These are phyloP conservation scores for Mobula birostris DNA, from an alignment of 2,113 vertebrate species.

Conservation along the genomic window DNA sequence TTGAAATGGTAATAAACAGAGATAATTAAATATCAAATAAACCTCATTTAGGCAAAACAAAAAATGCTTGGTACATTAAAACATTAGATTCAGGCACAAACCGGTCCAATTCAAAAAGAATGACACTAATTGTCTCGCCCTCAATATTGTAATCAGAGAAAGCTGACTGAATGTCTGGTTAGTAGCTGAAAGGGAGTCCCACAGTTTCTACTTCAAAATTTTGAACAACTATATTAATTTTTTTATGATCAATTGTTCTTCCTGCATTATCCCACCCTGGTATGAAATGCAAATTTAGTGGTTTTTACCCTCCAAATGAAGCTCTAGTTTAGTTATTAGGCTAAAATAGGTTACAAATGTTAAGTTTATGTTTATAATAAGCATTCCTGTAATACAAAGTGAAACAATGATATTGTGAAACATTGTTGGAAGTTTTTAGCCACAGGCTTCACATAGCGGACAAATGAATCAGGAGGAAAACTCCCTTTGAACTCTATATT, in stretches of 20 bases:
- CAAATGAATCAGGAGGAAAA: background rate
- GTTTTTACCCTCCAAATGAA: no score
- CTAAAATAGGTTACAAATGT: background rate
- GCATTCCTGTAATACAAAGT: background rate
- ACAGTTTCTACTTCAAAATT: background rate
- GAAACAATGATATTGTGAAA: background rate
- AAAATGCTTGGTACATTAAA: background rate
- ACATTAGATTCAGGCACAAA: background rate
- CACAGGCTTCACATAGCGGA: background rate
- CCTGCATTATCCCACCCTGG: background rate
- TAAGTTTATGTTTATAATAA: background rate
- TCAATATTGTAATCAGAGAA: background rate
- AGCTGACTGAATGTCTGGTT: background rate
- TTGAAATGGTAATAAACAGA: background rate
- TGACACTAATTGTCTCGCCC: background rate
- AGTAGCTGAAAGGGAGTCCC: background rate
- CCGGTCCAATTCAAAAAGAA: background rate
- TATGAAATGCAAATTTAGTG: no score
- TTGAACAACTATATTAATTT: background rate
- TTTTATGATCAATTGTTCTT: background rate
- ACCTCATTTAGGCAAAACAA: background rate
- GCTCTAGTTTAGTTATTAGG: no score
- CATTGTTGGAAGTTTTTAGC: background rate
- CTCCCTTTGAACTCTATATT: background rate
- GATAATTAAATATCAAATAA: background rate